Evolutionary conservation across 1,140 invertebrate genomes (phyloP), one percentile per base, ranked within the genome.

Genomic region (Oscheius sp.): DNA sequence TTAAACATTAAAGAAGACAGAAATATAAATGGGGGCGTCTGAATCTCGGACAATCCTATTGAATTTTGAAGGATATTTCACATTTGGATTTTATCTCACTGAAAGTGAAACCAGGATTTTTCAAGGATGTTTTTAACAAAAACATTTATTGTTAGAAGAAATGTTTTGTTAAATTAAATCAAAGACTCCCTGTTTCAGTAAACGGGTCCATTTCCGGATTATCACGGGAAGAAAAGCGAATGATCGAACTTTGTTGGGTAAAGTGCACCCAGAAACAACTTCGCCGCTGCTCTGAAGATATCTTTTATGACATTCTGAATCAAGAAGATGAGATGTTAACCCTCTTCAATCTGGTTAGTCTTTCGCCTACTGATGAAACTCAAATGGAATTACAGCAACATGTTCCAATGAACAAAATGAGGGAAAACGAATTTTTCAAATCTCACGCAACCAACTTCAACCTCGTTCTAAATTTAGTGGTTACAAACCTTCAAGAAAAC

Each of bases 181-280:
- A 23, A 20, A 55, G 28, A 23, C 29, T 67, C 55, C 34, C 32
- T 55, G 36, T 59, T 68, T 61, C 31, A 68, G 67, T 55, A 29
- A 68, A 68, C 45, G 69, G 69, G 10, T 71, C 69, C 23, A 71
- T 71, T 42, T 71, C 69, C 38, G 69, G 69, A 20, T 38, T 71
- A 15, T 38, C 69, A 42, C 38, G 69, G 20, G 69, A 71, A 29
- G 69, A 71, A 35, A 71, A 71, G 35, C 38, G 69, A 65, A 64
- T 71, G 28, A 71, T 71, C 42, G 59, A 71, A 46, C 35, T 58
- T 36, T 71, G 69, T 26, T 71, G 69, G 69, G 58, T 71, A 4
- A 71, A 71, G 59, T 71, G 69, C 34, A 61, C 59, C 10, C 69
- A 71, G 34, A 71, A 71, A 34, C 69, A 71, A 38, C 69, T 71